A percentile compares a stretch with the other conserved stretches of the same genome.
These are phyloP conservation scores for Dendroctonus ponderosae DNA, from an alignment of 1,140 invertebrate genomes.

Conservation along the genomic window DNA sequence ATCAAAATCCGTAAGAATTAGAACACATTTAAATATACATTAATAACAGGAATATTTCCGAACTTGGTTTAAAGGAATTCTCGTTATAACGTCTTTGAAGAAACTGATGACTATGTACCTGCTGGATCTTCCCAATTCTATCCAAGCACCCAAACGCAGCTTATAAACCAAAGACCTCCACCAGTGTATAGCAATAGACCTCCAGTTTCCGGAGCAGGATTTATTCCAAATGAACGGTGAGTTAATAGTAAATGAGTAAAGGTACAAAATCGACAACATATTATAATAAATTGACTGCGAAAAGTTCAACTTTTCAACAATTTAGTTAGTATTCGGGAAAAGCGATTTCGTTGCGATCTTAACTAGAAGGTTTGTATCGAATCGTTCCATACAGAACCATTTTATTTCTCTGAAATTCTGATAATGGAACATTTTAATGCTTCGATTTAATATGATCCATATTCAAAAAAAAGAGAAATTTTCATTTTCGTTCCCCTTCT, in stretches of 20 bases:
- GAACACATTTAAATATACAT: not conserved
- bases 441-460: too few relatives aligned
- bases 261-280: too few relatives aligned
- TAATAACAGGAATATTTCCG: not conserved
- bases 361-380: too few relatives aligned
- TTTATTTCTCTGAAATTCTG: too few relatives aligned
- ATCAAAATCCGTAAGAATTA: constrained; percentile 12
- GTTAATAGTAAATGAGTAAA: not conserved
- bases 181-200: constrained; percentile 1
- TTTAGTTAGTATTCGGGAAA: too few relatives aligned
- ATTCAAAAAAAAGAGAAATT: too few relatives aligned
- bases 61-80: constrained; percentile 5
- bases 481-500: too few relatives aligned
- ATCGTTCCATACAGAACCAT: too few relatives aligned
- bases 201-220: constrained; percentile 12
- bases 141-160: constrained; percentile 1
- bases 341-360: too few relatives aligned
- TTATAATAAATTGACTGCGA: too few relatives aligned
- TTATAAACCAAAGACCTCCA: constrained; percentile 7
- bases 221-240: constrained; percentile 20
- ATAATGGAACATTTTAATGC: too few relatives aligned
- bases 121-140: not conserved
- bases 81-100: constrained; percentile 19
- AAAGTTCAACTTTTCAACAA: too few relatives aligned
- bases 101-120: constrained; percentile 18